Evolutionary conservation across 2,888 invertebrate genomes (phyloP), one percentile per base, ranked within the genome.

Genomic region (Nomada ruficornis): DNA sequence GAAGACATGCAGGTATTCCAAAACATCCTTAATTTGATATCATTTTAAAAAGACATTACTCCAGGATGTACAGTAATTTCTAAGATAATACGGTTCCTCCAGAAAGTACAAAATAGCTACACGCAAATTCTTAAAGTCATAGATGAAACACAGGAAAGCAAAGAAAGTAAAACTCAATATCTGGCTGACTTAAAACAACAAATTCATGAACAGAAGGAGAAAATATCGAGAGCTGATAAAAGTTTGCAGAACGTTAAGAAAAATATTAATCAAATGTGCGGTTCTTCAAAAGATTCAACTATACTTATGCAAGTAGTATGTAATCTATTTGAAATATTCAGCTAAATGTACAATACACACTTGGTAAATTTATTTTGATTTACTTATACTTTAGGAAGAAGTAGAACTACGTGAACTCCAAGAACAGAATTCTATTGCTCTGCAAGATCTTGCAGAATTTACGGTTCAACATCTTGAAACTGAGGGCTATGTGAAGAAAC

Each of bases 381-480:
- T 55, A 65, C 62, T 55, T 36, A 2, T 18, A 77, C 73, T 67
- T 42, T 7, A 95, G 95, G 94, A 94, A 88, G 96, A 96, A 82
- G 94, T 96, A 42, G 94, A 94, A 67, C 92, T 95, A 13, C 94
- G 95, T 23, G 95, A 96, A 87, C 87, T 96, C n/a, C 95, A 95
- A 89, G 95, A 95, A 80, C 94, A 95, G 20, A 96, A 96, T 89
- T 94, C 94, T 29, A 93, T 94, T 64, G 95, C 94, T 0, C 90
- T 96, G 2, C 95, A 96, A 86, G 94, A 95, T 64, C 90, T 96
- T 15, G 93, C 94, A 0, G 95, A 96, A 89, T 94, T 96, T 72
- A 92, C 92, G 10, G 91, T 93, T 20, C 92, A 93, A 50, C 93
- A 94, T 59, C 83, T 94, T 4, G 94, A 94, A 87, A 92, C 93